Percentiles rank a stretch among this genome's conserved stretches.
Evolutionary conservation across 1,140 invertebrate species (phyloP).

Genomic region (Drosophila kurseongensis): DNA sequence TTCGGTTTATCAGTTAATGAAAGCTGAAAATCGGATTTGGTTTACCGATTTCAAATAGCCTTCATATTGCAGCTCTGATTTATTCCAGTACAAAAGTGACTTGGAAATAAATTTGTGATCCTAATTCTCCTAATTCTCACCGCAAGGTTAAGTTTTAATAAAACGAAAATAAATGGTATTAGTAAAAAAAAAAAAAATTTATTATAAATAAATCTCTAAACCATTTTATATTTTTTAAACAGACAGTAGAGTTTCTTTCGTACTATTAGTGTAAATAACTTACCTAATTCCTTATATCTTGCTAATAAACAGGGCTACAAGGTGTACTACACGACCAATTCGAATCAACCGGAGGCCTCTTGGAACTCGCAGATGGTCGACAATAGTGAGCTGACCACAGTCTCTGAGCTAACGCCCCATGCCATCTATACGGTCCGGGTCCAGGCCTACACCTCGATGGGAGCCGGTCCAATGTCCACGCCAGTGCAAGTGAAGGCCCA

Average conservation of each 20-base stretch:
- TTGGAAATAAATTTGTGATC: too few species aligned
- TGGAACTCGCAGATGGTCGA: constrained; percentile 97
- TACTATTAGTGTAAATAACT: too few species aligned
- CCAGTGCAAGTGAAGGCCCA: constrained; percentile 98
- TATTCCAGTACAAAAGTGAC: background rate
- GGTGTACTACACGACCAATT: constrained; percentile 97
- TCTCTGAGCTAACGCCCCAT: constrained; percentile 94
- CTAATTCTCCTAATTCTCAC: too few species aligned
- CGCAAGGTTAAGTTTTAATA: too few species aligned
- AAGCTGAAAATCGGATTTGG: constrained; percentile 31
- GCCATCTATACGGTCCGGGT: constrained; percentile 96
- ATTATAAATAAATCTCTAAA: too few species aligned
- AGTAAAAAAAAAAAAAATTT: too few species aligned
- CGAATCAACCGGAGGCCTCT: constrained; percentile 92
- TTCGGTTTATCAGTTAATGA: constrained; percentile 40
- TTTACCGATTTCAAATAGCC: constrained; percentile 1
- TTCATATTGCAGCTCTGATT: background rate
- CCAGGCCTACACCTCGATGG: constrained; percentile 95
- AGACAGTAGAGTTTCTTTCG: too few species aligned
- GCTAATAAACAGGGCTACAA: constrained; percentile 94
- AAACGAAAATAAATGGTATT: too few species aligned
- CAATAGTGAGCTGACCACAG: constrained; percentile 96
- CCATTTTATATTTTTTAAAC: too few species aligned
- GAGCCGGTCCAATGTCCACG: constrained; percentile 94
- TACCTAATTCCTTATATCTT: background rate